Evolutionary conservation across 2,113 vertebrate genomes (phyloP).

Genomic region (Rattus rattus): DNA sequence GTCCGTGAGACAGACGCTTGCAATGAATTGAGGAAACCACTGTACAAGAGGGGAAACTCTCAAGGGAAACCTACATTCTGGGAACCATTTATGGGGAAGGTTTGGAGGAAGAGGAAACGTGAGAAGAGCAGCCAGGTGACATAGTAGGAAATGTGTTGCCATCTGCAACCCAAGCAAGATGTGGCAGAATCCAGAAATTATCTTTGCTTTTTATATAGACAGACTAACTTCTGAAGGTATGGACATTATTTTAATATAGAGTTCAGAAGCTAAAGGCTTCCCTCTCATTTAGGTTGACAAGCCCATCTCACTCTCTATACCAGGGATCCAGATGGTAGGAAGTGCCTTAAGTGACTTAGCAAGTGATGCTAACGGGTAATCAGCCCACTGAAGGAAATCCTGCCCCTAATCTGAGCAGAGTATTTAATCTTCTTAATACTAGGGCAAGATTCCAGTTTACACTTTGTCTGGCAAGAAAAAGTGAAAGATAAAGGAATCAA

Average conservation of each 20-base stretch:
- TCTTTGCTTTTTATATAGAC: not conserved
- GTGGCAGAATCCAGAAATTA: not conserved
- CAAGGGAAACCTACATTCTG: not conserved
- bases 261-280: not conserved
- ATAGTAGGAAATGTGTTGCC: not conserved
- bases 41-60: not conserved
- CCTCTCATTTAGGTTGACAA: not conserved
- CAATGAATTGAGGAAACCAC: not conserved
- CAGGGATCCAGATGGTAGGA: not conserved
- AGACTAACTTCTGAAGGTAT: not conserved
- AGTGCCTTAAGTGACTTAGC: not conserved
- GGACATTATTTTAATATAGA: not conserved
- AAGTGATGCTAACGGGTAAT: not conserved
- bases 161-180: not conserved
- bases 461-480: not conserved
- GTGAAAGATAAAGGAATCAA: not conserved
- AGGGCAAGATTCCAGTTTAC: not conserved
- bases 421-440: not conserved
- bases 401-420: not conserved
- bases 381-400: not conserved
- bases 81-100: not conserved
- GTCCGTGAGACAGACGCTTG: not conserved
- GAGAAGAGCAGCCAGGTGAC: not conserved
- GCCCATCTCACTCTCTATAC: not conserved
- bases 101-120: not conserved